Evolutionary conservation across 2,888 invertebrate genomes (phyloP).

Genomic region (Ochlodes sylvanus): DNA sequence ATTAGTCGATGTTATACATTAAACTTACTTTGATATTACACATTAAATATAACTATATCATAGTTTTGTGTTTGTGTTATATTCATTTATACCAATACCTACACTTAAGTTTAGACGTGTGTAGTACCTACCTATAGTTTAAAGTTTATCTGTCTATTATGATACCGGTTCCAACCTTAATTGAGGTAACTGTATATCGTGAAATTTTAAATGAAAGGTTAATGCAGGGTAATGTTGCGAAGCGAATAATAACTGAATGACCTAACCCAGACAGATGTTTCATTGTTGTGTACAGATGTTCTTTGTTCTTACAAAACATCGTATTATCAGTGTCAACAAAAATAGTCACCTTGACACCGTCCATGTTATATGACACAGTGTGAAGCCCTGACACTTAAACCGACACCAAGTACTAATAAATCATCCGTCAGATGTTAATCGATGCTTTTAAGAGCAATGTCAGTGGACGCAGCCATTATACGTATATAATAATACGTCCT

Average conservation of each 20-base stretch:
- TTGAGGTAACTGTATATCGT: constrained; percentile 50
- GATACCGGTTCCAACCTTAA: constrained; percentile 31
- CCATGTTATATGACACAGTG: constrained; percentile 26
- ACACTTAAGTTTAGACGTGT: not conserved
- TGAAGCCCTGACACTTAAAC: constrained; percentile 38
- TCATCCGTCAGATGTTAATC: constrained; percentile 41
- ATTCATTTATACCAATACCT: too few species aligned
- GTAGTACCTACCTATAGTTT: not conserved
- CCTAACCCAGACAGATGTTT: constrained; percentile 32
- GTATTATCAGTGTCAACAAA: constrained; percentile 33
- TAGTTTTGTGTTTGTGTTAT: too few species aligned
- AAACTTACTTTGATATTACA: too few species aligned
- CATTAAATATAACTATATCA: too few species aligned
- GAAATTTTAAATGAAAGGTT: constrained; percentile 69
- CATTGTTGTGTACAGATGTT: constrained; percentile 24
- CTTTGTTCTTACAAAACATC: constrained; percentile 13
- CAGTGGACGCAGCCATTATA: constrained; percentile 35
- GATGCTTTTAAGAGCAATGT: constrained; percentile 40
- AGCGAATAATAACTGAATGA: constrained; percentile 30
- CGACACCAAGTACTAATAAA: constrained; percentile 38
- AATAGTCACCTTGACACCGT: constrained; percentile 44
- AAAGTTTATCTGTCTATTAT: constrained; percentile 1
- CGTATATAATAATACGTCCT: constrained; percentile 33
- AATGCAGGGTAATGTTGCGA: constrained; percentile 41
- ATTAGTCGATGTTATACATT: too few species aligned